A percentile compares a stretch with the other conserved stretches of the same genome.
Conservation (phyloP, 2,888 invertebrate species). For the Cantharis rustica region DNA sequence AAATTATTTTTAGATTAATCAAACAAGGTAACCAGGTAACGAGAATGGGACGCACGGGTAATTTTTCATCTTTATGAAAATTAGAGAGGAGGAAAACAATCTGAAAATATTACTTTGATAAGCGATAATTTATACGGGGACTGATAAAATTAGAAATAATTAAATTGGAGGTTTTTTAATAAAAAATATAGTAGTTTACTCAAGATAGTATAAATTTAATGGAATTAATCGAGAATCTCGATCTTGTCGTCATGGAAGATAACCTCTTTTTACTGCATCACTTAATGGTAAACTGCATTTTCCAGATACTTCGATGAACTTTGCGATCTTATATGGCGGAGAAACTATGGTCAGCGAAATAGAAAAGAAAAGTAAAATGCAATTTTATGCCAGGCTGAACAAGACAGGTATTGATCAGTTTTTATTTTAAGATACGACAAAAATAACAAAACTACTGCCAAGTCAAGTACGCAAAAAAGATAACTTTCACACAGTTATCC, state of each 20-base stretch:
- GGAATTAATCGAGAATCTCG: constrained; percentile 3
- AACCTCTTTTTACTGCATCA: constrained; percentile 21
- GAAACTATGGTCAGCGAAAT: constrained; percentile 15
- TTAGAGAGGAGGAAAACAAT: background rate
- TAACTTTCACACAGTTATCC: background rate
- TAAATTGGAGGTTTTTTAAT: background rate
- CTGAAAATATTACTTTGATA: background rate
- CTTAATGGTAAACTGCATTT: constrained; percentile 33
- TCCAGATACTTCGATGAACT: constrained; percentile 32
- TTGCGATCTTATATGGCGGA: constrained; percentile 24
- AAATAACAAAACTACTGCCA: background rate
- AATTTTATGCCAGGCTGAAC: constrained; percentile 35
- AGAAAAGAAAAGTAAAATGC: constrained; percentile 24
- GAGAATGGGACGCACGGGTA: background rate
- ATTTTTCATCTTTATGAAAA: background rate
- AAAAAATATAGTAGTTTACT: background rate
- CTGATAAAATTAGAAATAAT: background rate
- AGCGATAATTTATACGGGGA: background rate
- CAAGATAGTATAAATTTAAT: background rate
- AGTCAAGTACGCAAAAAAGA: background rate
- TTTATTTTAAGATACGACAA: background rate
- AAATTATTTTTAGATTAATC: background rate
- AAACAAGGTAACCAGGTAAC: background rate
- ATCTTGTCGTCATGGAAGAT: constrained; percentile 7
- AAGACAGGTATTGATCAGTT: constrained; percentile 7